phyloP scores from a whole-genome alignment of 2,888 invertebrate species.

The Meteorus cinctellus region DNA sequence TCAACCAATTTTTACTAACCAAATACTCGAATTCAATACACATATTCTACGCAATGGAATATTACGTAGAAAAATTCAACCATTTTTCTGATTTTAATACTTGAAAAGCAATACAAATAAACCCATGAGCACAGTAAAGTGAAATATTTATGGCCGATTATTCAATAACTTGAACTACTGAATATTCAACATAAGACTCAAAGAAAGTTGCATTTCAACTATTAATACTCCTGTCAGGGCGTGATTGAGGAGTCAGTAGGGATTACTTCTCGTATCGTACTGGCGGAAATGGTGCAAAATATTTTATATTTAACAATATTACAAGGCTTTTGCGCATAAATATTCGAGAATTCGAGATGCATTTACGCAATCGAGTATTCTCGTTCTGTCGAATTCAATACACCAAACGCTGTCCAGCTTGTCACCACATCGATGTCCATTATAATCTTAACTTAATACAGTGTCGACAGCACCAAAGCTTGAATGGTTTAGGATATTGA shows the following conservation, averaged over 20 bases:
- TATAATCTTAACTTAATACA: constrained; percentile 39
- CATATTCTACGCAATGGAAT: not conserved
- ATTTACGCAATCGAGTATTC: not conserved
- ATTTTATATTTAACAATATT: no score
- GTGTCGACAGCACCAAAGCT: constrained; percentile 22
- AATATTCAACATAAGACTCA: not conserved
- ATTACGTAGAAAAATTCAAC: not conserved
- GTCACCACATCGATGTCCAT: constrained; percentile 17
- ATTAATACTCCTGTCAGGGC: not conserved
- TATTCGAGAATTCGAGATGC: not conserved
- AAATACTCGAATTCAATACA: not conserved
- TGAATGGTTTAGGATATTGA: constrained; percentile 28
- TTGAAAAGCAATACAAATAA: not conserved
- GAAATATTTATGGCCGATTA: not conserved
- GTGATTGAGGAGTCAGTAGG: not conserved
- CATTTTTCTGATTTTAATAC: not conserved
- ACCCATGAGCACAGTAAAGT: not conserved
- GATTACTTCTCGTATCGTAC: not conserved
- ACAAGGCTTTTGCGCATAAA: not conserved
- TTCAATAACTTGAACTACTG: not conserved
- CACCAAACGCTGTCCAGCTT: not conserved
- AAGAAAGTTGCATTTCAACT: not conserved
- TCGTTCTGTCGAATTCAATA: constrained; percentile 1
- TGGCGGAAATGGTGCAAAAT: no score
- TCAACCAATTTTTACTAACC: not conserved